A percentile compares a stretch with the other conserved stretches of the same genome.
These are phyloP conservation scores for Hylomyscus alleni DNA, from an alignment of 2,797 vertebrate species.

Conservation along the genomic window DNA sequence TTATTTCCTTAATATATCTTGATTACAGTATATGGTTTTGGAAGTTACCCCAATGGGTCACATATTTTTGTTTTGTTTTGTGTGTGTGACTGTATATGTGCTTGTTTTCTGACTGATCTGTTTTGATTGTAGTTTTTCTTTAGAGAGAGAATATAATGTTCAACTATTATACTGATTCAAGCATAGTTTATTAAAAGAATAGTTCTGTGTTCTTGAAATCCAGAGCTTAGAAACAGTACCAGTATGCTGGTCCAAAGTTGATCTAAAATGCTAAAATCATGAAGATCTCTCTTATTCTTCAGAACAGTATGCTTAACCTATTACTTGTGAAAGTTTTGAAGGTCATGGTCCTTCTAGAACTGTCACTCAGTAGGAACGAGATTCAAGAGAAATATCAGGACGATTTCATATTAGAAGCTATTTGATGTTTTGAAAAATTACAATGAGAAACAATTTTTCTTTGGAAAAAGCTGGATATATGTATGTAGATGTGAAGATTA, in stretches of 20 bases:
- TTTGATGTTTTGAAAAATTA: background rate
- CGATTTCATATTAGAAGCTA: background rate
- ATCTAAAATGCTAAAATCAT: background rate
- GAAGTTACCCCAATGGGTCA: background rate
- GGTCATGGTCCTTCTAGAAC: background rate
- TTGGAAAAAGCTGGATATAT: background rate
- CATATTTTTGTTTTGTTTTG: background rate
- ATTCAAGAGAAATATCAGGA: background rate
- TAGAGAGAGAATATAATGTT: background rate
- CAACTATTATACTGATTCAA: background rate
- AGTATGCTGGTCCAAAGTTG: background rate
- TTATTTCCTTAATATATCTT: background rate
- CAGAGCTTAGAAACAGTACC: background rate
- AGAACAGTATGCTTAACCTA: background rate
- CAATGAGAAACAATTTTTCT: background rate
- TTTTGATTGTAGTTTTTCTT: background rate
- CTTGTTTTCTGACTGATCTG: background rate
- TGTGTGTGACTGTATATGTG: background rate
- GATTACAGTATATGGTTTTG: background rate
- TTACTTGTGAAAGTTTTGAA: constrained; percentile 6
- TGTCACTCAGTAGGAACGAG: background rate
- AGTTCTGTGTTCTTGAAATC: background rate
- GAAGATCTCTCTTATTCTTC: background rate
- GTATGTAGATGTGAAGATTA: background rate
- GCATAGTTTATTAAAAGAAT: background rate